A percentile compares a stretch with the other conserved stretches of the same genome.
Conservation (phyloP, 2,888 invertebrate species). For the Agrilus biguttatus region DNA sequence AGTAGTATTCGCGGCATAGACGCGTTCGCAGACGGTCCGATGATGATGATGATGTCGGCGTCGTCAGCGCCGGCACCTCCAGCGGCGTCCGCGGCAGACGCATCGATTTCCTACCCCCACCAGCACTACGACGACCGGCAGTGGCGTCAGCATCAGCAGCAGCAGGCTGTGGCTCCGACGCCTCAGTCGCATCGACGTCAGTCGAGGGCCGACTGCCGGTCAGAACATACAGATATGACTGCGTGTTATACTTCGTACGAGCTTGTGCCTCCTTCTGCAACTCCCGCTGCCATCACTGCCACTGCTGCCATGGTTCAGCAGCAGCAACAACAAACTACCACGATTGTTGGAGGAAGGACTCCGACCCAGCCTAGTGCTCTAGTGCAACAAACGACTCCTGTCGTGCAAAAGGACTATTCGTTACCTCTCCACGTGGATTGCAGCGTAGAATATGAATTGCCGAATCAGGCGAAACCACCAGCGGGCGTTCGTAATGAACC, state of each 20-base stretch:
- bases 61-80: slow-evolving; percentile 1
- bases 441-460: slow-evolving; percentile 83
- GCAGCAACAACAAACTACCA: slow-evolving; percentile 16
- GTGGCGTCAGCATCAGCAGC: slow-evolving; percentile 5
- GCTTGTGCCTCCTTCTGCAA: slow-evolving; percentile 25
- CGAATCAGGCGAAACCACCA: slow-evolving; percentile 77
- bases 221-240: slow-evolving; percentile 22
- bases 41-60: background rate
- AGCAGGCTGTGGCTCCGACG: slow-evolving; percentile 8
- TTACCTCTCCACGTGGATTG: slow-evolving; percentile 81
- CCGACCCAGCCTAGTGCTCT: slow-evolving; percentile 2
- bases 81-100: slow-evolving; percentile 20
- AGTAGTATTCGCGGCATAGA: slow-evolving; percentile 25
- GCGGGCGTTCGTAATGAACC: slow-evolving; percentile 72
- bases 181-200: slow-evolving; percentile 15
- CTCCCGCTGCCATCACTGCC: slow-evolving; percentile 11
- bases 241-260: slow-evolving; percentile 27
- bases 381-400: slow-evolving; percentile 1
- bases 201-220: slow-evolving; percentile 26
- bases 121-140: slow-evolving; percentile 6
- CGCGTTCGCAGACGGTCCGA: slow-evolving; percentile 28
- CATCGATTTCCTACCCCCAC: slow-evolving; percentile 36
- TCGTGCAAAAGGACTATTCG: slow-evolving; percentile 63
- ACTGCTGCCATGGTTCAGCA: slow-evolving; percentile 17
- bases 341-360: too few relatives aligned